Evolutionary conservation across 2,888 invertebrate genomes (phyloP).

Genomic region (Hyles lineata): DNA sequence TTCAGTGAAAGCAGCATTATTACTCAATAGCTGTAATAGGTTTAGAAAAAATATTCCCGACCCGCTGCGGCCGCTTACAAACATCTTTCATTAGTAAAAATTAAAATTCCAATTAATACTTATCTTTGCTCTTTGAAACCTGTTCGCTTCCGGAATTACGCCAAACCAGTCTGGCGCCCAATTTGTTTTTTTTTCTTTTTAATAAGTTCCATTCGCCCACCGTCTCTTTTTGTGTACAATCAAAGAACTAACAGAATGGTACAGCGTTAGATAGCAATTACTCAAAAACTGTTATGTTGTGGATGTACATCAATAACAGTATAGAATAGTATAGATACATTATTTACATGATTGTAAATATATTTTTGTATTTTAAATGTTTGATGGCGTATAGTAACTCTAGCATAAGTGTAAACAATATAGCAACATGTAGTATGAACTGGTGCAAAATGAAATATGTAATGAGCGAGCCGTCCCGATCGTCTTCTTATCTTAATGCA

Average conservation of each 20-base stretch:
- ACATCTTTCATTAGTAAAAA: constrained; percentile 73
- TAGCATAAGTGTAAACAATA: too few relatives aligned
- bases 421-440: constrained; percentile 50
- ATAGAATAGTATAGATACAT: too few relatives aligned
- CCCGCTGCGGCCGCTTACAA: constrained; percentile 50
- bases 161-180: constrained; percentile 66
- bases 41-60: constrained; percentile 59
- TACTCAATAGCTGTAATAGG: constrained; percentile 72
- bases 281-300: not conserved
- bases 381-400: too few relatives aligned
- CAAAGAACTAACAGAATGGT: constrained; percentile 46
- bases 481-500: constrained; percentile 41
- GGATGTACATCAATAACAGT: too few relatives aligned
- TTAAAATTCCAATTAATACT: constrained; percentile 77
- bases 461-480: constrained; percentile 48
- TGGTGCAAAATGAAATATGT: constrained; percentile 47
- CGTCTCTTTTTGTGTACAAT: constrained; percentile 43
- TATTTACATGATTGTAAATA: too few relatives aligned
- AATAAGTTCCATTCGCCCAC: constrained; percentile 49
- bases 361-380: too few relatives aligned
- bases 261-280: constrained; percentile 34
- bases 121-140: constrained; percentile 68
- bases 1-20: constrained; percentile 74
- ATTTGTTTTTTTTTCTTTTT: constrained; percentile 64
- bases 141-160: constrained; percentile 83